phyloP scores from a whole-genome alignment of 2,797 vertebrate genomes.

The Gymnodraco acuticeps region DNA sequence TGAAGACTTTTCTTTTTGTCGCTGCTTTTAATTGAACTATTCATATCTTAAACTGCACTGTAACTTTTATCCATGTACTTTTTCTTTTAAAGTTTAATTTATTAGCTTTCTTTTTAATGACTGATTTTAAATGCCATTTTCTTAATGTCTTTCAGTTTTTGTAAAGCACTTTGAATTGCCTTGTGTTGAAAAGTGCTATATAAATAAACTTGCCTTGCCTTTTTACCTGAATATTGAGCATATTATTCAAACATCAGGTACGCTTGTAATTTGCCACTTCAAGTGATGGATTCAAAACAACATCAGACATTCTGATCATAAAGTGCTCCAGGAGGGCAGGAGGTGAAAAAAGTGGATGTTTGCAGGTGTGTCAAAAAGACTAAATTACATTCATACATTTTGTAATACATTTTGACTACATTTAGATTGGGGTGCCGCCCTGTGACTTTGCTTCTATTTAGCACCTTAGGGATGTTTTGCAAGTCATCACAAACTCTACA shows the following conservation, averaged over 20 bases:
- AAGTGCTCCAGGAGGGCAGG: neutral
- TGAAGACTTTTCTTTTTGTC: no score
- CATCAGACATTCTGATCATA: neutral
- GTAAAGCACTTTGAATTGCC: neutral
- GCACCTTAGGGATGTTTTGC: neutral
- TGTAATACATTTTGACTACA: neutral
- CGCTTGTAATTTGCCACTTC: neutral
- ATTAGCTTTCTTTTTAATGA: no score
- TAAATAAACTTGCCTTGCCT: neutral
- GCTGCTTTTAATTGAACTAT: no score
- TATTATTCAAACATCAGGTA: slow-evolving; percentile 8
- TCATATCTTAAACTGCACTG: no score
- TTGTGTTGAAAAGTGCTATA: no score
- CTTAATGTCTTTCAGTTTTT: no score
- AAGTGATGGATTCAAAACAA: slow-evolving; percentile 8
- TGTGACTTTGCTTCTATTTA: neutral
- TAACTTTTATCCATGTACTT: no score
- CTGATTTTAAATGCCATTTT: no score
- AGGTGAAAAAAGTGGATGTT: slow-evolving; percentile 6
- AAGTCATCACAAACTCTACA: neutral
- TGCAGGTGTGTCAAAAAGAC: slow-evolving; percentile 5
- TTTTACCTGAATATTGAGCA: neutral
- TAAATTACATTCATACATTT: neutral
- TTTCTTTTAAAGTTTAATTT: no score
- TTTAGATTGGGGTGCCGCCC: neutral